Percentiles rank a stretch among this genome's conserved stretches.
Evolutionary conservation across 92 coral and sea anemone genomes (phyloP).

Genomic region (Phymanthus crucifer): DNA sequence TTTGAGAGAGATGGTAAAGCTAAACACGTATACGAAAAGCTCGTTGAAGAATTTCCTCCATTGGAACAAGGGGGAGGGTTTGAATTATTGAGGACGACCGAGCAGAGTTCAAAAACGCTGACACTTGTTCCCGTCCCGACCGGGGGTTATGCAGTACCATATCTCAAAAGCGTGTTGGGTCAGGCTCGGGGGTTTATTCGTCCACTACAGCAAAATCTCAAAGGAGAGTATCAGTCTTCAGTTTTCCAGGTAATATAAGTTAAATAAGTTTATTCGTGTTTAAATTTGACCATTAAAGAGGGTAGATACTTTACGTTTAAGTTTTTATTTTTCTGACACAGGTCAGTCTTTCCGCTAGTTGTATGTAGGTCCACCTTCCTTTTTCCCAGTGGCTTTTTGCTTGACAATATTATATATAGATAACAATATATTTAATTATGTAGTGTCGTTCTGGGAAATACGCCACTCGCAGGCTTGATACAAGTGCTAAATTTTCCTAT

Average conservation of each 20-base stretch:
- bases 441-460: too few relatives aligned
- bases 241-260: conserved; percentile 1
- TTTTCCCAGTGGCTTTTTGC: too few relatives aligned
- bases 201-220: conserved; percentile 4
- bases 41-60: conserved; percentile 48
- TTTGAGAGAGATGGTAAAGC: conserved; percentile 38
- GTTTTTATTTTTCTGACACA: background rate
- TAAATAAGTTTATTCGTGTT: background rate
- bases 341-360: too few relatives aligned
- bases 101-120: conserved; percentile 39
- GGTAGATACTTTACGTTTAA: background rate
- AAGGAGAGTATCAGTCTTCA: conserved; percentile 1
- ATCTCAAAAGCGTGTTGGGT: conserved; percentile 3
- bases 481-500: too few relatives aligned
- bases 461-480: too few relatives aligned
- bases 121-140: conserved; percentile 50
- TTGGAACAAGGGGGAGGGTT: conserved; percentile 54
- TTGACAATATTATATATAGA: too few relatives aligned
- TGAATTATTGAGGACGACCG: conserved; percentile 55
- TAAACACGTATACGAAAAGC: conserved; percentile 42
- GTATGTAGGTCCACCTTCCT: too few relatives aligned
- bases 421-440: too few relatives aligned
- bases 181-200: conserved; percentile 14
- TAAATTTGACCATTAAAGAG: background rate
- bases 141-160: conserved; percentile 44